Base-by-base conservation (phyloP, 2,888 invertebrate genomes). In the Eudemis profundana region DNA sequence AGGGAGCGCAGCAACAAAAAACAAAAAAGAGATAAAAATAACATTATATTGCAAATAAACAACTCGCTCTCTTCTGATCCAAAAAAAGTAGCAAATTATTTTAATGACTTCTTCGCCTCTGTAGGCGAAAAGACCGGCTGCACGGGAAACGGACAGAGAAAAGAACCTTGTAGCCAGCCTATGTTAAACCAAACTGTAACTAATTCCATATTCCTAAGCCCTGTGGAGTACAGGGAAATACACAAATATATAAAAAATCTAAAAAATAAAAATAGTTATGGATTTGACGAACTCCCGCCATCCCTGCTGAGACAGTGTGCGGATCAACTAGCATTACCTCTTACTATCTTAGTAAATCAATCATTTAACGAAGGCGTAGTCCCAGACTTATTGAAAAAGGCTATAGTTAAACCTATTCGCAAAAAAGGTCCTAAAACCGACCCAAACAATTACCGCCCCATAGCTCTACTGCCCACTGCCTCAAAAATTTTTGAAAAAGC, bases 251-350 rank as follows among this genome's bases (percentile, higher is more conserved):
- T 40, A 4, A 40, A 40, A 40, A 10, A 4, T 10, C 14, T 40
- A 40, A 40, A 40, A 40, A 40, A n/a, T 40, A 40, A 40, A 40
- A 40, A 40, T 40, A 40, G 40, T n/a, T 14, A n/a, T 10, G 40
- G 40, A 40, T 5, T 40, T 40, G 40, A 40, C 10, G 8, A 40
- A 40, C 40, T 40, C 4, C 40, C 40, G 10, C 40, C 40, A 40
- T 40, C 40, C 10, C 10, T 40, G 40, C 3, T 40, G n/a, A 40
- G 40, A 14, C 40, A 40, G 10, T 40, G 40, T 14, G 40, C 40
- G 8, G 40, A 40, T 40, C 40, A 40, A 40, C 40, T 40, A 40
- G 10, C 40, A 5, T 40, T 40, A 10, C 40, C 40, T 40, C 14
- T 40, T 10, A n/a, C n/a, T 14, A n/a, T 10, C 3, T n/a, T 40